phyloP scores from a whole-genome alignment of 1,140 invertebrate species.

The Drosophila bipectinata region DNA sequence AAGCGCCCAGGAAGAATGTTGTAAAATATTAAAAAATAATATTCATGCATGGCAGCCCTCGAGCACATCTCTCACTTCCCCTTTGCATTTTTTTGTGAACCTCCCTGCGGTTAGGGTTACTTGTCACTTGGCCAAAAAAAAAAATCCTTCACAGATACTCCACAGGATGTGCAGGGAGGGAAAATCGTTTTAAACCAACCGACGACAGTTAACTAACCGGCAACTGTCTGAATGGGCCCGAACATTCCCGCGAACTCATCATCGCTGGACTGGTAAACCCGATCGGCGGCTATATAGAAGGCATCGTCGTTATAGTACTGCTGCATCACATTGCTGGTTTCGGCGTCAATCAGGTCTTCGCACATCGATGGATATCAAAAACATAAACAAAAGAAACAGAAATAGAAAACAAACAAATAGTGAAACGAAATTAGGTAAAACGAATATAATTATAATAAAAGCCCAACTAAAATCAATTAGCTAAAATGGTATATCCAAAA shows the following conservation, averaged over 20 bases:
- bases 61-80: conserved; percentile 16
- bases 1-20: conserved; percentile 45
- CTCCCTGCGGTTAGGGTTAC: conserved; percentile 15
- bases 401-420: conserved; percentile 19
- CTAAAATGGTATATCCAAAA: conserved; percentile 18
- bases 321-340: conserved; percentile 73
- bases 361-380: conserved; percentile 11
- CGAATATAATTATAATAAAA: conserved; percentile 22
- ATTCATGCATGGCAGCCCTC: conserved; percentile 64
- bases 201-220: conserved; percentile 63
- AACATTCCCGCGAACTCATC: conserved; percentile 83
- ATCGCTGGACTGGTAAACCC: conserved; percentile 77
- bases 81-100: background rate
- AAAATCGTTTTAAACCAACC: background rate
- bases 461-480: conserved; percentile 25
- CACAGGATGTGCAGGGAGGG: conserved; percentile 3
- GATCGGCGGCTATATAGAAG: conserved; percentile 81
- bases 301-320: conserved; percentile 81
- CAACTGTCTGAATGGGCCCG: conserved; percentile 80
- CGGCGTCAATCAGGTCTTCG: conserved; percentile 73
- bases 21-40: conserved; percentile 80
- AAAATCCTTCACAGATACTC: background rate
- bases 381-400: conserved; percentile 21
- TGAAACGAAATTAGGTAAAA: conserved; percentile 24
- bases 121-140: conserved; percentile 35